Base-by-base conservation (phyloP, 37 sponge, comb jelly and placozoan genomes). In the Diacarnus erythraeanus region DNA sequence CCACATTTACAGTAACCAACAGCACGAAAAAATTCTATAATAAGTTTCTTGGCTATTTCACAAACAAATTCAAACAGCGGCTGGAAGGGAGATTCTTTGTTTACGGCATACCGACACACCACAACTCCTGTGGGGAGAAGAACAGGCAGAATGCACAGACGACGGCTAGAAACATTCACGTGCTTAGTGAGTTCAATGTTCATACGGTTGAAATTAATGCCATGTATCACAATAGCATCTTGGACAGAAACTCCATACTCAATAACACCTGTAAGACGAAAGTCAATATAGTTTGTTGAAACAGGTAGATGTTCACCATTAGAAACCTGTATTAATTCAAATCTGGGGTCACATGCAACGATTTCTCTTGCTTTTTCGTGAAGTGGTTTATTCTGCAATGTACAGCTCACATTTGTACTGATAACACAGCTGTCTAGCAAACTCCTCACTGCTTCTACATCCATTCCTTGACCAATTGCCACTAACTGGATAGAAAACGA, bases 1-100 rank as follows among this genome's bases (percentile, higher is more conserved):
- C 90, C 90, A 84, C 90, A 90, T 39, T 85, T 84, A 57, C 90
- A 90, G 57, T 73, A 76, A 0, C 86, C 78, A 15, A 90, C 90
- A 44, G 90, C 85, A 72, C 73, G 77, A 41, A 71, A 90, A 25
- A 67, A 85, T 29, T 85, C 74, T 0, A 0, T 58, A 30, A 85
- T 61, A 38, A 90, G 26, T 57, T 77, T 84, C 34, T 68, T 67
- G 38, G 78, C 81, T 10, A 81, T 58, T 18, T 76, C 74, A 1
- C 26, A 31, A 6, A 80, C 69, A 0, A 81, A 8, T 1, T 71
- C n/a, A 85, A 85, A 90, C 2, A 74, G 29, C 29, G 64, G 36
- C 9, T 36, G 66, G 57, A 89, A 75, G 54, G 59, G 60, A 17
- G 38, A 63, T 17, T 59, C 68, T 4, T 17, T 23, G 6, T 30